A percentile compares a stretch with the other conserved stretches of the same genome.
Conservation (phyloP, 2,113 vertebrate genomes). For the Nanorana parkeri region DNA sequence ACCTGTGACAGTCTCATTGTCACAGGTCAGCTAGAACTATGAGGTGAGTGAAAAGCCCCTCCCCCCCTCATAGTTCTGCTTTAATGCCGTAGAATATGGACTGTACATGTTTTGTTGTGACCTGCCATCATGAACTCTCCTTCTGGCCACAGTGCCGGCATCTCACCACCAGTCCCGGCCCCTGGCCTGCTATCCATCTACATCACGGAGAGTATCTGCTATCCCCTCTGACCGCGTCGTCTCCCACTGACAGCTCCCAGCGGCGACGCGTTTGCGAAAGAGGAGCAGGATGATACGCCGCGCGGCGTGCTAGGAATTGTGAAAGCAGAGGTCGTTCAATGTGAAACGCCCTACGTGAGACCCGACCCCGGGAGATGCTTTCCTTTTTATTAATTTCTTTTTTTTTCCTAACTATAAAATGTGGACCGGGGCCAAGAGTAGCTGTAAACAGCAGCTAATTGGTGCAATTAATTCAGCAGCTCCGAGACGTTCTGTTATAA, state of each 20-base stretch:
- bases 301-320: not conserved
- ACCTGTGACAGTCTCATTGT: no score
- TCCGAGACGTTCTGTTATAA: slow-evolving; percentile 42
- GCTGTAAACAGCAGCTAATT: slow-evolving; percentile 56
- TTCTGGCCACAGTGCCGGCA: not conserved
- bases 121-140: not conserved
- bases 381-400: no score
- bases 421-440: slow-evolving; percentile 41
- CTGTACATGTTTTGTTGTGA: no score
- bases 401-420: not conserved
- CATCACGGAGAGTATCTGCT: not conserved
- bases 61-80: no score
- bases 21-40: no score
- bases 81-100: no score
- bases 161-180: no score
- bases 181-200: not conserved
- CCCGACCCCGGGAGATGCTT: slow-evolving; percentile 10
- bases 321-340: not conserved
- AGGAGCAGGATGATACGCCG: not conserved
- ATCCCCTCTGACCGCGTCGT: not conserved
- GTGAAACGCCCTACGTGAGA: slow-evolving; percentile 19
- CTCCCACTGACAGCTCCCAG: not conserved
- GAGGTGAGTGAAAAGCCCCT: no score
- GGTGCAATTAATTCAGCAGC: slow-evolving; percentile 39
- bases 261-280: not conserved